phyloP scores from a whole-genome alignment of 2,797 vertebrate genomes.

The Sebastes wilsoni region DNA sequence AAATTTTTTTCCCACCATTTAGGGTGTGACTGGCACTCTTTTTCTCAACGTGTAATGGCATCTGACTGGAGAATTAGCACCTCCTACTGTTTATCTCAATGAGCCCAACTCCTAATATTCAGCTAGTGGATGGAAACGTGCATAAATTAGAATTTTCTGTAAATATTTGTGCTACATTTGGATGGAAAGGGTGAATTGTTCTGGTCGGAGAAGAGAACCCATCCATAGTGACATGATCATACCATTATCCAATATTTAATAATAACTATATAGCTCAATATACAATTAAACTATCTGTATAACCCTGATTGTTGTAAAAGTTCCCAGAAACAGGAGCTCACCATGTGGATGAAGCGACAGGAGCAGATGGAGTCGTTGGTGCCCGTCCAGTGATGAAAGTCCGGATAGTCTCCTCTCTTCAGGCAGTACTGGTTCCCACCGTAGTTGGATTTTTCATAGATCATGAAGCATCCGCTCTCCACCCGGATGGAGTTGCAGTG shows the following conservation, averaged over 20 bases:
- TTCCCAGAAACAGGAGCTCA: constrained; percentile 34
- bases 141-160: background rate
- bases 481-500: constrained; percentile 75
- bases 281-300: too few relatives aligned
- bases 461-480: constrained; percentile 76
- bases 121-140: background rate
- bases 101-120: background rate
- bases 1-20: background rate
- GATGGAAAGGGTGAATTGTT: background rate
- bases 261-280: background rate
- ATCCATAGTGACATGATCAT: background rate
- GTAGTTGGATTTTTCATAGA: constrained; percentile 75
- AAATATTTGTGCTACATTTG: too few relatives aligned
- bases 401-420: constrained; percentile 72
- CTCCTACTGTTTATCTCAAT: background rate
- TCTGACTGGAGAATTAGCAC: background rate
- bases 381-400: constrained; percentile 66
- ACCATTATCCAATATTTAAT: background rate
- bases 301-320: background rate
- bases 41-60: background rate
- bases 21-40: background rate
- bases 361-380: constrained; percentile 57
- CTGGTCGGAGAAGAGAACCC: background rate
- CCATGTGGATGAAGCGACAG: constrained; percentile 59
- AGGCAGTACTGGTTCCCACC: constrained; percentile 77